These are phyloP conservation scores for Timema cristinae DNA, from an alignment of 2,888 invertebrate species.

Conservation along the genomic window DNA sequence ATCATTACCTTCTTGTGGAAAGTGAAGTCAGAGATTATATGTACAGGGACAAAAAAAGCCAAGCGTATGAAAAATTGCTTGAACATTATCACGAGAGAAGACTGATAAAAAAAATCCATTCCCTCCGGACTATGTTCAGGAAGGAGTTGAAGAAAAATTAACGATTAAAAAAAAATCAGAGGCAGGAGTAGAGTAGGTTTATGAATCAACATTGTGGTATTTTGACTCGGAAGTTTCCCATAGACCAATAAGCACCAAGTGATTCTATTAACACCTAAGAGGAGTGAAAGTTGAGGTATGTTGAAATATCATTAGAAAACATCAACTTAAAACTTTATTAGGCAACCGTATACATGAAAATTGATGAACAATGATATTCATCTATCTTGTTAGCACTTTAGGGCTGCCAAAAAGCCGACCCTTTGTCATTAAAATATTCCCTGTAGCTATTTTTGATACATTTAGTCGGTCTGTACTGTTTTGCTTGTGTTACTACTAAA, in stretches of 20 bases:
- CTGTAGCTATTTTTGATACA: neutral
- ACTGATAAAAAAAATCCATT: neutral
- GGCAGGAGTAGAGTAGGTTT: neutral
- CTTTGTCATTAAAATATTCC: neutral
- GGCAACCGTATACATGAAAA: neutral
- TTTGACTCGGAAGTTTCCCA: neutral
- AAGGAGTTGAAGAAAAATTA: neutral
- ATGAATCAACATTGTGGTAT: neutral
- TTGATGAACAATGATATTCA: neutral
- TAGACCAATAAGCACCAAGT: slow-evolving; percentile 2
- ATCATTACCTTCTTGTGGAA: slow-evolving; percentile 3
- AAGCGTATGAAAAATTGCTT: neutral
- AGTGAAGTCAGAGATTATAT: neutral
- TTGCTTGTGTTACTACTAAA: neutral
- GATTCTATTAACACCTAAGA: neutral
- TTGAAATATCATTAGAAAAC: neutral
- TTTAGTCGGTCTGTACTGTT: neutral
- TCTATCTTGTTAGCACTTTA: neutral
- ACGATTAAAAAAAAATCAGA: neutral
- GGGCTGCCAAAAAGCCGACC: neutral
- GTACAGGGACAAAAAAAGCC: neutral
- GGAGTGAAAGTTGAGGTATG: neutral
- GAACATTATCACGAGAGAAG: neutral
- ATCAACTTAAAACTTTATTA: neutral
- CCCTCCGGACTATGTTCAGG: neutral